Percentiles rank a stretch among this genome's conserved stretches.
phyloP scores from a whole-genome alignment of 2,113 vertebrate species.

The Acrocephalus kingi region DNA sequence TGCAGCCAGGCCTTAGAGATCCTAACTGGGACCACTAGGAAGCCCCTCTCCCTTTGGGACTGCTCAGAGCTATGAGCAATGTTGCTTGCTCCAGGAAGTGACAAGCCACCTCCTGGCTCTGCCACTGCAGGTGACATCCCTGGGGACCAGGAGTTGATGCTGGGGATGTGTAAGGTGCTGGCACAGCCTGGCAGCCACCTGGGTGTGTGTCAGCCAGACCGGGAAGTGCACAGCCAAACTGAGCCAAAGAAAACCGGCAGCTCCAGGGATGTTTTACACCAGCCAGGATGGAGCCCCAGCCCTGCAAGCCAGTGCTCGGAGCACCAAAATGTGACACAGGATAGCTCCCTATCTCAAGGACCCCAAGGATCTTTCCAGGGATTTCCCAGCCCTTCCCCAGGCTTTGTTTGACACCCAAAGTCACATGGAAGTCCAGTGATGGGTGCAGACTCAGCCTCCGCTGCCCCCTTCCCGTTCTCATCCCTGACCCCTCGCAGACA shows the following conservation, averaged over 20 bases:
- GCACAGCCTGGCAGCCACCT: not conserved
- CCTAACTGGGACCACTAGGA: not conserved
- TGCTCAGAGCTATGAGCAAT: not conserved
- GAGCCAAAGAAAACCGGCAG: not conserved
- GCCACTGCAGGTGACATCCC: not conserved
- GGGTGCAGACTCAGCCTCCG: not conserved
- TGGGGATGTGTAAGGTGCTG: not conserved
- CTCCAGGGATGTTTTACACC: not conserved
- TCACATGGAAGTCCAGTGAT: fast-evolving
- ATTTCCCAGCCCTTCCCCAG: not conserved
- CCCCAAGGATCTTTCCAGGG: fast-evolving
- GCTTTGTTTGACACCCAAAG: not conserved
- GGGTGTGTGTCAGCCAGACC: not conserved
- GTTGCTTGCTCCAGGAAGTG: not conserved
- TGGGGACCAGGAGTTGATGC: not conserved
- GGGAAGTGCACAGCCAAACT: not conserved
- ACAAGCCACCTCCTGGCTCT: not conserved
- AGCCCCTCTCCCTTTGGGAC: not conserved
- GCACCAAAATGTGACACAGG: not conserved
- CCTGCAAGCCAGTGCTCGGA: fast-evolving
- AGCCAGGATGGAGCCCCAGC: not conserved
- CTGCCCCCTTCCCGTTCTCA: fast-evolving
- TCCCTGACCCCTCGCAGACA: not conserved
- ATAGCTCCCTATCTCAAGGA: not conserved
- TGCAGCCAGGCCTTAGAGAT: not conserved